A percentile compares a stretch with the other conserved stretches of the same genome.
Conservation (phyloP, 2,888 invertebrate genomes). For the Junonia oenone region DNA sequence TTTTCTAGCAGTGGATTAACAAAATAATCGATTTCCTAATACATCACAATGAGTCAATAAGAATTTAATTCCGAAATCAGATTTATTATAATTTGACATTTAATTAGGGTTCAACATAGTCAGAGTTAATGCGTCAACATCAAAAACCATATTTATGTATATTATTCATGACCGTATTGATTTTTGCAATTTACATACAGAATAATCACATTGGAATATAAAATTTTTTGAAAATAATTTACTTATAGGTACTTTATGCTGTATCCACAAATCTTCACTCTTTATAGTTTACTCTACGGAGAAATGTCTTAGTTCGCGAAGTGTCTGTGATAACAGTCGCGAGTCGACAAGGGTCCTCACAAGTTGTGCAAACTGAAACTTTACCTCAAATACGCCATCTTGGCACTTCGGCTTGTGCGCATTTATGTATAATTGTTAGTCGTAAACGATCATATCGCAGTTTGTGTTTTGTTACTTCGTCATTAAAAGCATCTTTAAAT, state of each 20-base stretch:
- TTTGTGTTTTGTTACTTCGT: neutral
- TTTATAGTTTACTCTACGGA: neutral
- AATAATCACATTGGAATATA: neutral
- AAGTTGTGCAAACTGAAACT: constrained; percentile 6
- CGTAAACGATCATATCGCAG: neutral
- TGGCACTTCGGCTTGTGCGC: constrained; percentile 12
- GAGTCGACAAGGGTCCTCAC: neutral
- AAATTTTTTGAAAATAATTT: neutral
- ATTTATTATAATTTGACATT: no score
- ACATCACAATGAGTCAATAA: neutral
- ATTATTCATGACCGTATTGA: no score
- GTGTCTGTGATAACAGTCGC: constrained; percentile 1
- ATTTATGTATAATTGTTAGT: neutral
- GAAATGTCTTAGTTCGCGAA: neutral
- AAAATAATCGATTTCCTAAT: neutral
- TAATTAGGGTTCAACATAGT: no score
- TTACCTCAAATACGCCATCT: constrained; percentile 12
- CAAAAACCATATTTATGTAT: no score
- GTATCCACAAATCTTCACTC: neutral
- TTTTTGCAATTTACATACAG: no score
- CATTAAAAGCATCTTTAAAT: neutral
- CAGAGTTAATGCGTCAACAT: no score
- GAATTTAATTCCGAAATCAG: no score
- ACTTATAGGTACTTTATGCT: neutral
- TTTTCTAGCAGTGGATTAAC: neutral